Evolutionary conservation across 2,888 invertebrate genomes (phyloP).

Genomic region (Lapara coniferarum): DNA sequence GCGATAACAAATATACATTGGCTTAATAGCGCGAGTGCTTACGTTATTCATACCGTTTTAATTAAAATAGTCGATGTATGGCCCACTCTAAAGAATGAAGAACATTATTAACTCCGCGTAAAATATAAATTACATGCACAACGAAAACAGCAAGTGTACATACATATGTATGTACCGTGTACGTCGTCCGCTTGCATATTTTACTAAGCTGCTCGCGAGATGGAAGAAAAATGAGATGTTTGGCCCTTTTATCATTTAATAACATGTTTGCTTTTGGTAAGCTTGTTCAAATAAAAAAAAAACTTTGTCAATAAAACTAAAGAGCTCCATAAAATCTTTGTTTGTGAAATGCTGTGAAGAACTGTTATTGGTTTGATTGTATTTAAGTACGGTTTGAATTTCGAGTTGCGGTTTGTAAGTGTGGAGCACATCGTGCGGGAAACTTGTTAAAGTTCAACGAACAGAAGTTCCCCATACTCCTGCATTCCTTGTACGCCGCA

Average conservation of each 20-base stretch:
- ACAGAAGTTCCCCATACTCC: constrained; percentile 1
- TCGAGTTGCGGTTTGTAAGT: background rate
- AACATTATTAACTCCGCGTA: constrained; percentile 23
- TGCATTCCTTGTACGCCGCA: background rate
- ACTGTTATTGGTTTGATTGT: background rate
- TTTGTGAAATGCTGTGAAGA: background rate
- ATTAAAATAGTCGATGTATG: constrained; percentile 20
- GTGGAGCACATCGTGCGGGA: background rate
- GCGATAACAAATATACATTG: background rate
- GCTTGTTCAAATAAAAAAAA: constrained; percentile 2
- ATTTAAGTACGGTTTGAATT: constrained; percentile 3
- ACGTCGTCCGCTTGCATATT: constrained; percentile 22
- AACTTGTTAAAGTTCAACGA: background rate
- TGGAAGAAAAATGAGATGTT: constrained; percentile 23
- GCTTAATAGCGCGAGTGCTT: background rate
- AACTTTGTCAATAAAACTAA: constrained; percentile 2
- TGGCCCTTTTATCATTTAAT: constrained; percentile 19
- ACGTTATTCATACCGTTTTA: constrained; percentile 16
- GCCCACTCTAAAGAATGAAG: constrained; percentile 24
- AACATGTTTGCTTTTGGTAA: constrained; percentile 16
- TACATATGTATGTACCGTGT: constrained; percentile 12
- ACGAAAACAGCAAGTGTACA: constrained; percentile 18
- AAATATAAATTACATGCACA: constrained; percentile 25
- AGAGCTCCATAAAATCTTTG: constrained; percentile 10
- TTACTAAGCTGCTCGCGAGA: constrained; percentile 18